A percentile compares a stretch with the other conserved stretches of the same genome.
These are phyloP conservation scores for Drosophila hamatofila DNA, from an alignment of 2,888 invertebrate genomes.

Conservation along the genomic window DNA sequence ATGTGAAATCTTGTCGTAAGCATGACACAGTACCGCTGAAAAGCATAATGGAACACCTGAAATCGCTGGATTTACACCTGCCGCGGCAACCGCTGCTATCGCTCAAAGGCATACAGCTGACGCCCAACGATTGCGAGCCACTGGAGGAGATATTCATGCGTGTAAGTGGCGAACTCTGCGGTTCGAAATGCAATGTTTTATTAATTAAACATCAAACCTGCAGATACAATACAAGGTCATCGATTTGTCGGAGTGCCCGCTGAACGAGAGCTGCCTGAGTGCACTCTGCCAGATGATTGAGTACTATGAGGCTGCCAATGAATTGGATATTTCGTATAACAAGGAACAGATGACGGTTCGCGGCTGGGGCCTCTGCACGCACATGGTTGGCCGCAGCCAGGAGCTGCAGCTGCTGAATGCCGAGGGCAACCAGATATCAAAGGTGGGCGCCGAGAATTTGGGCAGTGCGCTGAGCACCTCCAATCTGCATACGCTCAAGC, in stretches of 20 bases:
- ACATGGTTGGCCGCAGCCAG: slow-evolving; percentile 84
- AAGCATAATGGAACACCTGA: slow-evolving; percentile 90
- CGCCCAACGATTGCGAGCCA: slow-evolving; percentile 90
- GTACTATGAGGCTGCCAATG: slow-evolving; percentile 93
- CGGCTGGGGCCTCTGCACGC: slow-evolving; percentile 92
- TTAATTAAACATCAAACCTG: slow-evolving; percentile 85
- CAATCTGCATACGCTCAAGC: slow-evolving; percentile 90
- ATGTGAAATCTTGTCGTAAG: slow-evolving; percentile 90
- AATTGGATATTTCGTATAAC: slow-evolving; percentile 92
- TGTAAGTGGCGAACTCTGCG: slow-evolving; percentile 70
- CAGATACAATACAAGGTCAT: slow-evolving; percentile 85
- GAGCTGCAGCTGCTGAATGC: slow-evolving; percentile 83
- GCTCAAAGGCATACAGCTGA: slow-evolving; percentile 88
- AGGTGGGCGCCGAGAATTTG: slow-evolving; percentile 87
- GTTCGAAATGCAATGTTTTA: not conserved
- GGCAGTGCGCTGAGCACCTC: slow-evolving; percentile 90
- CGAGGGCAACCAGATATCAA: slow-evolving; percentile 84
- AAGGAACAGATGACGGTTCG: slow-evolving; percentile 89
- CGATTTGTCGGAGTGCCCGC: slow-evolving; percentile 84
- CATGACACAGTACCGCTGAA: slow-evolving; percentile 90
- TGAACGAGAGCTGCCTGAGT: slow-evolving; percentile 87
- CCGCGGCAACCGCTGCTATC: slow-evolving; percentile 88
- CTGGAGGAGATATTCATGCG: slow-evolving; percentile 93
- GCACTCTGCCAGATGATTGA: slow-evolving; percentile 96
- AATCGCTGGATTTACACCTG: slow-evolving; percentile 85